phyloP scores from a whole-genome alignment of 2,888 invertebrate species.

The Trypoxylon attenuatum region DNA sequence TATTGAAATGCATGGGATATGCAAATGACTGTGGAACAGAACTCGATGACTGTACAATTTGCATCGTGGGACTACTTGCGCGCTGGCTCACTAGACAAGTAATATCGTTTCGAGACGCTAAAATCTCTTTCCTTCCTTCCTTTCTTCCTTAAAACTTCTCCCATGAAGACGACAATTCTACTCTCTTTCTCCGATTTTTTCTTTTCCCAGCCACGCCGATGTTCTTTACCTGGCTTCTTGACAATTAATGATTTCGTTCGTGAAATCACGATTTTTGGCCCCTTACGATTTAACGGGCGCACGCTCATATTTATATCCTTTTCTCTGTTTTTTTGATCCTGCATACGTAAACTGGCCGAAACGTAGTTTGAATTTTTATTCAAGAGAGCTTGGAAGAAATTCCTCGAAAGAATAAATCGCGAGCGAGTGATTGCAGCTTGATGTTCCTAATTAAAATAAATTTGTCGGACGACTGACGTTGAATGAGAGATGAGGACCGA shows the following conservation, averaged over 20 bases:
- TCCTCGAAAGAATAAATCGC: no score
- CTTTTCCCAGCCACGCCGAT: neutral
- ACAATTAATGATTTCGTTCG: neutral
- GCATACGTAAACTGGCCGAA: no score
- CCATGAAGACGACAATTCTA: constrained; percentile 12
- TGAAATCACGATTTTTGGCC: no score
- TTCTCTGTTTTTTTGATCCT: no score
- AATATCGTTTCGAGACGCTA: constrained; percentile 6
- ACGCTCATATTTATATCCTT: no score
- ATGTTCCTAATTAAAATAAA: no score
- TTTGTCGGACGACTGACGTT: no score
- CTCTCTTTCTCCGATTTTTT: neutral
- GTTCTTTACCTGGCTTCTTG: neutral
- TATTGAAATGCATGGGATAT: constrained; percentile 48
- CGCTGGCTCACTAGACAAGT: constrained; percentile 22
- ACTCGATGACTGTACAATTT: constrained; percentile 26
- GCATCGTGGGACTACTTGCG: constrained; percentile 12
- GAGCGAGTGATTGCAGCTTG: no score
- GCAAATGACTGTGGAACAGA: constrained; percentile 44
- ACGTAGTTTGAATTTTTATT: no score
- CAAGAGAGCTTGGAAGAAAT: no score
- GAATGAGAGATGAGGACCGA: no score
- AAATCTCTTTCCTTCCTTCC: constrained; percentile 2
- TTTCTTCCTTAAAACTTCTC: constrained; percentile 23
- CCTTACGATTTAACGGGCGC: no score